Base-by-base conservation (phyloP, 2,113 vertebrate genomes). In the Origma solitaria region DNA sequence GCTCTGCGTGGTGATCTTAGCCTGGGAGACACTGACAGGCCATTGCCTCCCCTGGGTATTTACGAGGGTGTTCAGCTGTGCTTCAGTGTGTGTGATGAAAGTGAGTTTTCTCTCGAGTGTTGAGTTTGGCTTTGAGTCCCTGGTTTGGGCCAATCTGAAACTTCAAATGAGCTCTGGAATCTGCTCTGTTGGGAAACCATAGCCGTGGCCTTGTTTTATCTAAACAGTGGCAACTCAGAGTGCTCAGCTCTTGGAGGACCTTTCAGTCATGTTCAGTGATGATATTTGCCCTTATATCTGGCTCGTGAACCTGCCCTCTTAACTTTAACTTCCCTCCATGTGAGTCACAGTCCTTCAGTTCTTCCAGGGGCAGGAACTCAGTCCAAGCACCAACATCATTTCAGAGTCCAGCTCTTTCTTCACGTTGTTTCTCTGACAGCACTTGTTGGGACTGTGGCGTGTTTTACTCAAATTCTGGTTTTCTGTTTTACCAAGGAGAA, bases 391-490 rank as follows among this genome's bases (percentile, higher is more conserved):
- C 37, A 37, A 13, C 61, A 65, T 58, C 7, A 8, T 58, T 84
- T 88, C 35, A 21, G 51, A 53, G 54, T 68, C 20, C 51, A 50
- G 20, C 49, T 61, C 73, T 18, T 21, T 35, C 53, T 77, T 83
- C 10, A 1, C 18, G 22, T n/a, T 81, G 42, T 53, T 86, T 38
- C 35, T 78, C 65, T 84, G 76, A 85, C 62, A 94, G 50, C 33
- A 22, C 31, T 86, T 81, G 72, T 72, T 0, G 1, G 83, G 80
- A 35, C 86, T 85, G 69, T 69, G 94, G 87, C 77, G 37, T 89
- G 83, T 95, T 95, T 69, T 82, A 58, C 35, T 95, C 69, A 82
- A 90, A 64, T 76, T 86, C 70, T 84, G 82, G 72, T 68, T 97
- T 96, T 77, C 75, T 86, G 88, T 93, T 88, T 86, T 35, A 90